These are phyloP conservation scores for Holothuria leucospilota DNA, from an alignment of 53 echinoderm and acorn worm species.

Conservation along the genomic window DNA sequence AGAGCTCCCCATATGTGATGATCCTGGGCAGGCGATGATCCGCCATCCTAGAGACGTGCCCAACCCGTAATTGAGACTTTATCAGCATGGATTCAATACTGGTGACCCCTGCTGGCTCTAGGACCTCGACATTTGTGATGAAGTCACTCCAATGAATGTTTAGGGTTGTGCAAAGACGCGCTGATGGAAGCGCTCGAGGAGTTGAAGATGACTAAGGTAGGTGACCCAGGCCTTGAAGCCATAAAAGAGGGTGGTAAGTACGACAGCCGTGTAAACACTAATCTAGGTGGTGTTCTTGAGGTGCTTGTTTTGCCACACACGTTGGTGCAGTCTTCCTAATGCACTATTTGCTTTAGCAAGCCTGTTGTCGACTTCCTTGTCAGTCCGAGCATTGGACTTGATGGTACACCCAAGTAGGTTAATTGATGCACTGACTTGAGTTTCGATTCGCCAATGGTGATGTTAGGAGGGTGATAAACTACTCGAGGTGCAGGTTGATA, in stretches of 20 bases:
- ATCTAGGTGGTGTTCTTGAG: constrained; percentile 23
- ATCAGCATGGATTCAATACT: not conserved
- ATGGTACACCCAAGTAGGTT: constrained; percentile 3
- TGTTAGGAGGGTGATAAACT: constrained; percentile 6
- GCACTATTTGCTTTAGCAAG: not conserved
- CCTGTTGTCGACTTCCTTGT: not conserved
- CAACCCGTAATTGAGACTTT: not conserved
- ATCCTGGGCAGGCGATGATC: not conserved
- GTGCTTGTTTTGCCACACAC: constrained; percentile 16
- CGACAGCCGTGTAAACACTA: not conserved
- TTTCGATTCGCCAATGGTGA: not conserved
- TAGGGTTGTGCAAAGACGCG: not conserved
- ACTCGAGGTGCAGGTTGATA: constrained; percentile 19
- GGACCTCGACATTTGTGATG: not conserved
- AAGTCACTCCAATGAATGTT: not conserved
- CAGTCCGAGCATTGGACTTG: not conserved
- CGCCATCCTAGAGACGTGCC: not conserved
- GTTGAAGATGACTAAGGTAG: too few relatives aligned
- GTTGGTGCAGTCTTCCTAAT: not conserved
- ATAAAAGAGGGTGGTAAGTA: not conserved
- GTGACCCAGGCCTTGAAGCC: constrained; percentile 37
- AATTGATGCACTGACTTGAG: not conserved
- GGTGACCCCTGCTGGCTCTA: too few relatives aligned
- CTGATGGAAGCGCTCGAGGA: not conserved
- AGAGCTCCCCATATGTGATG: too few relatives aligned